These are phyloP conservation scores for Atta cephalotes DNA, from an alignment of 1,140 invertebrate genomes.

Conservation along the genomic window DNA sequence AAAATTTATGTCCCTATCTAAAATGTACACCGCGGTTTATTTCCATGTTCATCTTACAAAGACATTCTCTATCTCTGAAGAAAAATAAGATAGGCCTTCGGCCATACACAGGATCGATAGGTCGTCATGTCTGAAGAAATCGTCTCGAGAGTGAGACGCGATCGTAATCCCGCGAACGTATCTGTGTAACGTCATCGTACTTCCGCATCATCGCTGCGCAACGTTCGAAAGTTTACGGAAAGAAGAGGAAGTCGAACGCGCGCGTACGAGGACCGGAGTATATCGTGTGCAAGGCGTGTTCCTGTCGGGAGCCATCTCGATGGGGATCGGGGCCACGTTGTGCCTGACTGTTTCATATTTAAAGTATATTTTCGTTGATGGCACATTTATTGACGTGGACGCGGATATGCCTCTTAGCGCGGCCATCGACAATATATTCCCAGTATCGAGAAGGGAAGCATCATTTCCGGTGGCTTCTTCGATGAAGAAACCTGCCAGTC, in stretches of 20 bases:
- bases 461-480: slow-evolving; percentile 86
- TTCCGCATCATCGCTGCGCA: slow-evolving; percentile 44
- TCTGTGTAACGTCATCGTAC: slow-evolving; percentile 44
- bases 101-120: neutral
- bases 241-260: slow-evolving; percentile 59
- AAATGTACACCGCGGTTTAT: neutral
- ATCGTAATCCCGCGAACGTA: slow-evolving; percentile 6
- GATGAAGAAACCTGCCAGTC: slow-evolving; percentile 86
- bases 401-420: slow-evolving; percentile 58
- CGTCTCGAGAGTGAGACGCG: neutral
- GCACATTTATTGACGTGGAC: slow-evolving; percentile 80
- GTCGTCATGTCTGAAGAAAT: neutral
- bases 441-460: slow-evolving; percentile 77
- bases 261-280: slow-evolving; percentile 1
- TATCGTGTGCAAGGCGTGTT: slow-evolving; percentile 72
- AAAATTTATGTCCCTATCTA: neutral
- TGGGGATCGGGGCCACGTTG: slow-evolving; percentile 81
- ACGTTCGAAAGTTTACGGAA: slow-evolving; percentile 63
- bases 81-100: slow-evolving; percentile 21
- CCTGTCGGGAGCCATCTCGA: slow-evolving; percentile 83
- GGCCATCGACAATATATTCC: slow-evolving; percentile 80
- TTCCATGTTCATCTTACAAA: neutral
- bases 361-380: slow-evolving; percentile 83
- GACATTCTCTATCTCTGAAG: neutral
- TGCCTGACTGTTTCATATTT: slow-evolving; percentile 86